Evolutionary conservation across 2,113 vertebrate species (phyloP).

Genomic region (Xenopus tropicalis): DNA sequence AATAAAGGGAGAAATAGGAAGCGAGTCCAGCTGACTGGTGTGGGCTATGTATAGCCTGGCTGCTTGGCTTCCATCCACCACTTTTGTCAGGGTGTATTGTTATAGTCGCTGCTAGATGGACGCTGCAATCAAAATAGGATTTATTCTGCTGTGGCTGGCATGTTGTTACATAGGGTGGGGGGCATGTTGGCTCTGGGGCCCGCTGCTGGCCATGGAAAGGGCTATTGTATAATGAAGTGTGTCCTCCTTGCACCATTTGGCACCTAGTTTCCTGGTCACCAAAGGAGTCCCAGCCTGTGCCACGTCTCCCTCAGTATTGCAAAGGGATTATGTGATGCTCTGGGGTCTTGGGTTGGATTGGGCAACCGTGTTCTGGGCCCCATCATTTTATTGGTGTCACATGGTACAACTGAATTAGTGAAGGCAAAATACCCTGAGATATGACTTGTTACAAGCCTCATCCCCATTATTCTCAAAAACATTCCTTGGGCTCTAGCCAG

Average conservation of each 20-base stretch:
- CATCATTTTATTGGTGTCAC: background rate
- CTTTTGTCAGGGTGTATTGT: slow-evolving; percentile 23
- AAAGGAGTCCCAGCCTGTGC: too few species aligned
- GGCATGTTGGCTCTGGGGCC: slow-evolving; percentile 1
- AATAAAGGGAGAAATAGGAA: slow-evolving; percentile 31
- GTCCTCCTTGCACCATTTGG: too few species aligned
- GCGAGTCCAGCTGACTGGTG: slow-evolving; percentile 15
- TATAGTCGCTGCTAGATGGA: slow-evolving; percentile 12
- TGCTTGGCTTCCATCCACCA: slow-evolving; percentile 12
- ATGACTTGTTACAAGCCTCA: background rate
- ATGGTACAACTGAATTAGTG: too few species aligned
- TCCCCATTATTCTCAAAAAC: too few species aligned
- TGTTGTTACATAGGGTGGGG: slow-evolving; percentile 2
- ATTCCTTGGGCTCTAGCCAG: too few species aligned
- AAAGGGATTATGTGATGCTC: background rate
- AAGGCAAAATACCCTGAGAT: background rate
- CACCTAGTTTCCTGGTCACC: too few species aligned
- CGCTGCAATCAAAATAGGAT: slow-evolving; percentile 36
- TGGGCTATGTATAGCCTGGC: slow-evolving; percentile 29
- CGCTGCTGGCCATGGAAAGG: background rate
- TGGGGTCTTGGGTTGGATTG: background rate
- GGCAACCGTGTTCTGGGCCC: too few species aligned
- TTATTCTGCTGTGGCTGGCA: slow-evolving; percentile 1
- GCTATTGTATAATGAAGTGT: background rate
- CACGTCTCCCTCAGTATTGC: background rate